phyloP scores from a whole-genome alignment of 2,797 vertebrate species.

The Ptychadena robeensis region DNA sequence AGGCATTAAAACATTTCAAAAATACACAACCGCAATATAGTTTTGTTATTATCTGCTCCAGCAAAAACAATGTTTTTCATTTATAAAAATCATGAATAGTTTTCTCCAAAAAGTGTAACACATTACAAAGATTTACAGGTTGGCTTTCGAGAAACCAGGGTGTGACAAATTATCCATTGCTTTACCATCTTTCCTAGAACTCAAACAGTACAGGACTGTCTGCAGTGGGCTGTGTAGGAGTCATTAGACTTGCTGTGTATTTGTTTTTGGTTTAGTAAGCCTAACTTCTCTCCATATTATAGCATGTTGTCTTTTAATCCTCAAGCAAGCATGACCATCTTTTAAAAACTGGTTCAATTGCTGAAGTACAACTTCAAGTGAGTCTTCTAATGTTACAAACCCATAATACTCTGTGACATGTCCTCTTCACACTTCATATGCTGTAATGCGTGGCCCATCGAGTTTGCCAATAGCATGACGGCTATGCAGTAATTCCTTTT shows the following conservation, averaged over 20 bases:
- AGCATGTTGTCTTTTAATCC: not conserved
- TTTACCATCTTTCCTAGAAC: not conserved
- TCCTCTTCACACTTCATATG: not conserved
- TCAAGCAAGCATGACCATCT: not conserved
- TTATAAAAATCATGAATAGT: no score
- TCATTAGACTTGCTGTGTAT: not conserved
- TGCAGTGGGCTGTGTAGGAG: not conserved
- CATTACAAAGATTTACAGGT: no score
- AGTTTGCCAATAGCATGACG: conserved; percentile 17
- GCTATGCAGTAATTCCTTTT: not conserved
- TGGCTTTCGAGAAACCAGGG: not conserved
- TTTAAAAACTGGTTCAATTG: conserved; percentile 12
- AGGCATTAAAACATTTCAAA: no score
- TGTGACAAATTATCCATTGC: not conserved
- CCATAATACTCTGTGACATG: conserved; percentile 7
- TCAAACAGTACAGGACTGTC: not conserved
- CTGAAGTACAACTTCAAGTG: conserved; percentile 10
- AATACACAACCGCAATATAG: no score
- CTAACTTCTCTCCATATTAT: not conserved
- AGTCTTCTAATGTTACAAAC: conserved; percentile 14
- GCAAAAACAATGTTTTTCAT: no score
- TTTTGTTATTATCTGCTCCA: no score
- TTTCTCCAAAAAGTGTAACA: no score
- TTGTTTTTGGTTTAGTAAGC: not conserved
- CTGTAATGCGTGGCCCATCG: not conserved